Conservation (phyloP, 1,140 invertebrate species). For the Schlechtendalia chinensis region DNA sequence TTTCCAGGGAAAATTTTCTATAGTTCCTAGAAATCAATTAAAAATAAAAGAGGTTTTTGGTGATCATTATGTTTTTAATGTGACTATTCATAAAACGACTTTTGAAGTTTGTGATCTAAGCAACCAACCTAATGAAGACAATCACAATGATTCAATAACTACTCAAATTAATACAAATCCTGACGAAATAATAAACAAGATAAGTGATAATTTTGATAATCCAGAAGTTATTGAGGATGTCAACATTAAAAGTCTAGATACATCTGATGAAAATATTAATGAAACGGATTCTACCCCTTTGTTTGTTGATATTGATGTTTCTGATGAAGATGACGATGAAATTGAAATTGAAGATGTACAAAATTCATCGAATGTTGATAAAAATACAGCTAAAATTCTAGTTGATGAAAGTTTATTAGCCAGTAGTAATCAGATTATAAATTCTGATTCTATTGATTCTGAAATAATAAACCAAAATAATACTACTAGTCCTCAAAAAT, state of each 20-base stretch:
- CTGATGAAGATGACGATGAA: not conserved
- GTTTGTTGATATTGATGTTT: not conserved
- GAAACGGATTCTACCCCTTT: not conserved
- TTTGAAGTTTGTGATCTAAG: not conserved
- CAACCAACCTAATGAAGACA: not conserved
- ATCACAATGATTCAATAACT: not conserved
- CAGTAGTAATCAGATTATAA: too few species aligned
- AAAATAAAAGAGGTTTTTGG: not conserved
- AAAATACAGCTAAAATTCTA: not conserved
- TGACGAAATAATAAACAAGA: too few species aligned
- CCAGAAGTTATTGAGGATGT: not conserved
- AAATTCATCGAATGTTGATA: not conserved
- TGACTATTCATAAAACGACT: constrained; percentile 17
- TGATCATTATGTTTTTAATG: not conserved
- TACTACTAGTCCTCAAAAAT: not conserved
- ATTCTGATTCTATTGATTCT: not conserved
- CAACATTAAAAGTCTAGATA: not conserved
- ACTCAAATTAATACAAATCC: not conserved
- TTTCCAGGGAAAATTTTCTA: constrained; percentile 1
- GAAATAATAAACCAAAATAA: not conserved
- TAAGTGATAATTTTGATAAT: not conserved
- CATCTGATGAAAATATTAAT: not conserved
- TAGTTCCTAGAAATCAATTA: not conserved
- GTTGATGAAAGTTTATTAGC: not conserved
- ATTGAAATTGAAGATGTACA: not conserved